These are phyloP conservation scores for Bufo bufo DNA, from an alignment of 2,113 vertebrate species.

Conservation along the genomic window DNA sequence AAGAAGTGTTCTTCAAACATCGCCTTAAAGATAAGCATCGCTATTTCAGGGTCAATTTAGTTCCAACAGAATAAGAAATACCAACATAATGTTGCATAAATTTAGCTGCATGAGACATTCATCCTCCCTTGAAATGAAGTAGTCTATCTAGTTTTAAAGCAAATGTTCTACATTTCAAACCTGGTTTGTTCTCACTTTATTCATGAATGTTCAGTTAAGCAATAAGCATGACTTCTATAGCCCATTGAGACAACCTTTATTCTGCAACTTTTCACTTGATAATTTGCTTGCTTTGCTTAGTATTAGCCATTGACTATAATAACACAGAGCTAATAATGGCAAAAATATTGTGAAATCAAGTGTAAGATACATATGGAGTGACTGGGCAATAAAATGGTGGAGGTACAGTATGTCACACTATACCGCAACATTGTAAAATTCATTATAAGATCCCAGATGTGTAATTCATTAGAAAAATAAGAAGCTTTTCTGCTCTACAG, in stretches of 20 bases:
- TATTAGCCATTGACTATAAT: neutral
- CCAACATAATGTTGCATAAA: slow-evolving; percentile 33
- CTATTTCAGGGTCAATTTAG: slow-evolving; percentile 35
- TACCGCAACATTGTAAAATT: neutral
- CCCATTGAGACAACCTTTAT: neutral
- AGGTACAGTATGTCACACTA: neutral
- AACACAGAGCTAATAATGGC: neutral
- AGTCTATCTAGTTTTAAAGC: neutral
- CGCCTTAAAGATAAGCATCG: slow-evolving; percentile 21
- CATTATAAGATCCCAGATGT: neutral
- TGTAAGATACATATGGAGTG: neutral
- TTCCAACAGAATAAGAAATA: slow-evolving; percentile 20
- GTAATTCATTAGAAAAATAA: neutral
- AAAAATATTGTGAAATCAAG: neutral
- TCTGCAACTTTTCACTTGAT: neutral
- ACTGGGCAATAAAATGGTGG: neutral
- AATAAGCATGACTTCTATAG: neutral
- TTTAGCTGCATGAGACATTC: slow-evolving; percentile 1
- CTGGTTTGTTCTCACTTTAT: neutral
- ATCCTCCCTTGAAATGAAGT: slow-evolving; percentile 1
- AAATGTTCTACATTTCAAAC: neutral
- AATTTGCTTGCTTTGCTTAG: neutral
- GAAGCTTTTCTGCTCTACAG: neutral
- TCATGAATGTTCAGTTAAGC: neutral
- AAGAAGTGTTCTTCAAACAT: slow-evolving; percentile 31